Evolutionary conservation across 64 coral and sea anemone species (phyloP), one percentile per base, ranked within the genome.

Genomic region (Stichodactyla mertensii): DNA sequence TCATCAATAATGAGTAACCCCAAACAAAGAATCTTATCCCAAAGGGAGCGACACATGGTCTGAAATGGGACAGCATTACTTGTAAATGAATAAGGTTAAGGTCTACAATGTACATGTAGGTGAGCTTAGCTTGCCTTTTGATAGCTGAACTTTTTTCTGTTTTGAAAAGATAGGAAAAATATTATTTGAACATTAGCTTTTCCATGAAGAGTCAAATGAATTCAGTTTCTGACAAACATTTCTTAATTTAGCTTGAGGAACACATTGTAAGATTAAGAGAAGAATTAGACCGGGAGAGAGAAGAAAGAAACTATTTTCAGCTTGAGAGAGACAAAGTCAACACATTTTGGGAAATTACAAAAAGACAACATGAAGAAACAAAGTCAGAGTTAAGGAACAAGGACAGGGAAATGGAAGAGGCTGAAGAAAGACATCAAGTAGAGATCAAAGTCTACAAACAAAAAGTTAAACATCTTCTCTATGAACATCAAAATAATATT

Each of bases 401-500:
- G 79, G 96, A 98, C 22, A 27, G 96, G 45, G 96, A 98, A 95
- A 98, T 98, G 93, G 96, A 98, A 16, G 96, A 98, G 82, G 96
- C 96, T 56, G 96, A 98, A 61, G 96, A 98, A 62, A 92, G 89
- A 15, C 96, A 98, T 51, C 96, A 98, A 87, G 96, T 98, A 20
- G 96, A 98, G 87, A 98, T 98, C n/a, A 98, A 98, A 98, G 96
- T 98, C 55, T 98, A 98, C 52, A 98, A 98, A 88, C 96, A 98
- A 61, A 98, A 98, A 91, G 96, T 98, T 13, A 98, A 98, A 69
- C 96, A 98, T 92, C 83, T 98, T 10, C 56, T 98, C 2, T 98
- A 98, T 89, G 96, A 98, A 67, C 96, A 98, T 77, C 96, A 98
- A 74, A 98, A 98, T 70, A 98, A 98, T 74, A 98, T 98, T 86